phyloP scores from a whole-genome alignment of 2,888 invertebrate genomes.

The Synergus umbraculus region DNA sequence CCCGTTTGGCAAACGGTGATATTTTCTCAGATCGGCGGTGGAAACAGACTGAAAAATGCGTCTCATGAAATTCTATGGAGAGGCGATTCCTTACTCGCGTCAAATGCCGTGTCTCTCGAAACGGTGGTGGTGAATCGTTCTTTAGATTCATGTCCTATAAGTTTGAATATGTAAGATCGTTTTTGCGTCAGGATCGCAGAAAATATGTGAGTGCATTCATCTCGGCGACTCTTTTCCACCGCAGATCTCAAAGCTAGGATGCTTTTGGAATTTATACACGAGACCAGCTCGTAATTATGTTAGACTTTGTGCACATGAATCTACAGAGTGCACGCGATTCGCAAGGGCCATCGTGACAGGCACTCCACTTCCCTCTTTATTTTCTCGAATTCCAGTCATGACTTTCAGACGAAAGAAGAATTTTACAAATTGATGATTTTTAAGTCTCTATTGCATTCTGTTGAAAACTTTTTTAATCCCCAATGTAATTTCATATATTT shows the following conservation, averaged over 20 bases:
- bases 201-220: neutral
- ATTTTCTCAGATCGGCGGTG: neutral
- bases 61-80: constrained; percentile 40
- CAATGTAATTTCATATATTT: neutral
- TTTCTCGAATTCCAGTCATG: constrained; percentile 8
- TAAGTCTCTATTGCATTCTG: neutral
- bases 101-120: constrained; percentile 5
- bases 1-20: neutral
- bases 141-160: constrained; percentile 16
- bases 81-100: constrained; percentile 21
- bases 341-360: constrained; percentile 32
- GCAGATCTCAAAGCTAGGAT: neutral
- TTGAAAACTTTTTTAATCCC: neutral
- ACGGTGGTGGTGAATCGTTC: neutral
- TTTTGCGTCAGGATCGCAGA: constrained; percentile 10
- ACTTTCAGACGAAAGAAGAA: neutral
- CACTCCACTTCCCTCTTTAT: constrained; percentile 18
- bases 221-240: constrained; percentile 2
- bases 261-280: constrained; percentile 5
- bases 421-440: constrained; percentile 1
- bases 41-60: constrained; percentile 36
- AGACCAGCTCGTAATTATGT: constrained; percentile 33
- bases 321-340: constrained; percentile 21
- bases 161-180: constrained; percentile 15
- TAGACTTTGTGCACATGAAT: constrained; percentile 28